Base-by-base conservation (phyloP, 2,888 invertebrate genomes). In the Hedychridium roseum region DNA sequence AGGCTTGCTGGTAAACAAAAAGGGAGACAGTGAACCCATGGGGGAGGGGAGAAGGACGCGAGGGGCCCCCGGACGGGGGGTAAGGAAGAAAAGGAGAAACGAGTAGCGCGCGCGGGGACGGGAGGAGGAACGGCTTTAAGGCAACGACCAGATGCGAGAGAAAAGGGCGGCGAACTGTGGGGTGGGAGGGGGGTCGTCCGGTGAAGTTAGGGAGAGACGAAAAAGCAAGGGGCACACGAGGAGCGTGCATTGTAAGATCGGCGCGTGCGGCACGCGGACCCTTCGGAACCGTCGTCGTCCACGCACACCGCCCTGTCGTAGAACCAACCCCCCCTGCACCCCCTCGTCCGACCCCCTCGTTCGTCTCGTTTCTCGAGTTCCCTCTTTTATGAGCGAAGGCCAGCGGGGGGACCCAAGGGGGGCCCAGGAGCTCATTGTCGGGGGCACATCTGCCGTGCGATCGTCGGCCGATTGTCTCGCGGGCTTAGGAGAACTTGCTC, bases 251-350 rank as follows among this genome's bases (percentile, higher is more conserved):
- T 76, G 78, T 75, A 78, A 77, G 79, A 76, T 73, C 61, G 76
- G 75, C 75, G 78, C 78, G 78, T 77, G 76, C 78, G 73, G 73
- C 75, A 70, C 72, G 68, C 71, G 74, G 71, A 66, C 68, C 71
- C 74, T 71, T 70, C 61, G 61, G 23, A 26, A 21, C 36, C 48
- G 54, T 60, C 53, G 61, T 54, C 53, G 59, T n/a, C n/a, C n/a
- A n/a, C n/a, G n/a, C n/a, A n/a, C n/a, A n/a, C n/a, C 52, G 59
- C 58, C 55, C 47, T 48, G 50, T 57, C 61, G 61, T 57, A 50
- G 53, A 50, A 54, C 52, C 54, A 55, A 50, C 43, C 52, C 53
- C 64, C 52, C 58, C 48, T 67, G 47, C 57, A 51, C 51, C 30
- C 43, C 55, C 64, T 52, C 47, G 54, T 57, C 54, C 42, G 37